Percentiles rank a stretch among this genome's conserved stretches.
phyloP scores from a whole-genome alignment of 2,888 invertebrate genomes.

The Parnassius orleans region DNA sequence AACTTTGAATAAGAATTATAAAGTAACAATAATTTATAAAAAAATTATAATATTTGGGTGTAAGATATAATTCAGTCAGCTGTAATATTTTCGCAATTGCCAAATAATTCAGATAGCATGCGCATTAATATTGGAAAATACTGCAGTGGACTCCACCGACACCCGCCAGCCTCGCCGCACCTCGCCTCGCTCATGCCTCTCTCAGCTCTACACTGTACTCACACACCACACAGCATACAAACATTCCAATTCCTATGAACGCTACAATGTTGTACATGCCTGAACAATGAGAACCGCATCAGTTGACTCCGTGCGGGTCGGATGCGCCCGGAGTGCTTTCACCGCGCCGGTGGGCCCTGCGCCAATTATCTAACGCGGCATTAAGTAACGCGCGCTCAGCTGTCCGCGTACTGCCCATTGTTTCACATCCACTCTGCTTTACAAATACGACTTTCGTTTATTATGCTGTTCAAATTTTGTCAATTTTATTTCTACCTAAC shows the following conservation, averaged over 20 bases:
- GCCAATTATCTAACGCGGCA: constrained; percentile 27
- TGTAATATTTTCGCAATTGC: constrained; percentile 4
- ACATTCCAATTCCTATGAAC: not conserved
- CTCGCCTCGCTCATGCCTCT: constrained; percentile 3
- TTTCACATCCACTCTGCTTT: too few species aligned
- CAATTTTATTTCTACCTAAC: too few species aligned
- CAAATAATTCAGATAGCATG: too few species aligned
- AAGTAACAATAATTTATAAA: too few species aligned
- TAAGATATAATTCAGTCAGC: not conserved
- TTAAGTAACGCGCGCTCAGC: constrained; percentile 21
- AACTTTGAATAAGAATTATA: too few species aligned
- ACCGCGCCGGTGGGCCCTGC: constrained; percentile 12
- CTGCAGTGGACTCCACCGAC: not conserved
- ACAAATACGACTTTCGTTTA: too few species aligned
- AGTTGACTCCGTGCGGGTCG: not conserved
- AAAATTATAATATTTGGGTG: too few species aligned
- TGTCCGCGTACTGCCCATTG: not conserved
- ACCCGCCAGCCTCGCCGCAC: constrained; percentile 3
- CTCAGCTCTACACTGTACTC: constrained; percentile 1
- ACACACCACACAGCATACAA: constrained; percentile 1
- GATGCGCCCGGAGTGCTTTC: constrained; percentile 20
- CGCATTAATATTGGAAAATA: not conserved
- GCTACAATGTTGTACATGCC: not conserved
- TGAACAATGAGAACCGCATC: not conserved
- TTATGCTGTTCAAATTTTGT: too few species aligned